Percentiles rank a stretch among this genome's conserved stretches.
Conservation (phyloP, 2,888 invertebrate species). For the Caenorhabditis angaria region DNA sequence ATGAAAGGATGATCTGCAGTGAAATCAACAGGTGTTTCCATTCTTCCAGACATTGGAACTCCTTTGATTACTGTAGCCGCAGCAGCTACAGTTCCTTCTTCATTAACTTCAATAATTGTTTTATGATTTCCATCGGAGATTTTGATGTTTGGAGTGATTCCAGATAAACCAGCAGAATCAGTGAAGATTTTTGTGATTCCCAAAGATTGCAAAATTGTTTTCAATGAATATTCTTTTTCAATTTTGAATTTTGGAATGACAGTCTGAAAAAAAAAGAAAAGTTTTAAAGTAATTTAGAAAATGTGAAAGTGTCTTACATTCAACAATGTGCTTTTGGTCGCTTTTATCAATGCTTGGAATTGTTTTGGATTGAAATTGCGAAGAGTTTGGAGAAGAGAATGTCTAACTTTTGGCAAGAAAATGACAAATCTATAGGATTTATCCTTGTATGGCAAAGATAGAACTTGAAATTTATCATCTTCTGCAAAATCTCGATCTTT, state of each 20-base stretch:
- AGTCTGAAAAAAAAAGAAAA: slow-evolving; percentile 19
- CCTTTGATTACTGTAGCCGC: slow-evolving; percentile 52
- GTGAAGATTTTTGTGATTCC: slow-evolving; percentile 35
- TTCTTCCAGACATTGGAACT: slow-evolving; percentile 8
- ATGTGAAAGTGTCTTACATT: slow-evolving; percentile 16
- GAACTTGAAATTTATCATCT: slow-evolving; percentile 42
- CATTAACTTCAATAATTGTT: slow-evolving; percentile 61
- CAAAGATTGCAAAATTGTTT: slow-evolving; percentile 10
- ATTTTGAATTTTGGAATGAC: slow-evolving; percentile 36
- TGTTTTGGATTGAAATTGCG: slow-evolving; percentile 13
- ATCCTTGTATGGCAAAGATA: slow-evolving; percentile 45
- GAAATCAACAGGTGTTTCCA: slow-evolving; percentile 34
- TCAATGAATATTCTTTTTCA: slow-evolving; percentile 24
- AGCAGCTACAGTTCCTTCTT: slow-evolving; percentile 57
- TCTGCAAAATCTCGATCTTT: slow-evolving; percentile 16
- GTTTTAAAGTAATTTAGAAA: neutral
- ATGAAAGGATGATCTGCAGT: slow-evolving; percentile 57
- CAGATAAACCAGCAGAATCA: slow-evolving; percentile 26
- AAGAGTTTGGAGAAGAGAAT: slow-evolving; percentile 39
- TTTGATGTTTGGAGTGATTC: slow-evolving; percentile 34
- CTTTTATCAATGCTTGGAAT: slow-evolving; percentile 16
- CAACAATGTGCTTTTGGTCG: neutral
- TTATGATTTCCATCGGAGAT: slow-evolving; percentile 63
- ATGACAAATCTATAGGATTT: slow-evolving; percentile 43
- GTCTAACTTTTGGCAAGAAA: slow-evolving; percentile 59